Percentiles rank a stretch among this genome's conserved stretches.
phyloP scores from a whole-genome alignment of 64 coral and sea anemone genomes.

The Anthopleura sola region DNA sequence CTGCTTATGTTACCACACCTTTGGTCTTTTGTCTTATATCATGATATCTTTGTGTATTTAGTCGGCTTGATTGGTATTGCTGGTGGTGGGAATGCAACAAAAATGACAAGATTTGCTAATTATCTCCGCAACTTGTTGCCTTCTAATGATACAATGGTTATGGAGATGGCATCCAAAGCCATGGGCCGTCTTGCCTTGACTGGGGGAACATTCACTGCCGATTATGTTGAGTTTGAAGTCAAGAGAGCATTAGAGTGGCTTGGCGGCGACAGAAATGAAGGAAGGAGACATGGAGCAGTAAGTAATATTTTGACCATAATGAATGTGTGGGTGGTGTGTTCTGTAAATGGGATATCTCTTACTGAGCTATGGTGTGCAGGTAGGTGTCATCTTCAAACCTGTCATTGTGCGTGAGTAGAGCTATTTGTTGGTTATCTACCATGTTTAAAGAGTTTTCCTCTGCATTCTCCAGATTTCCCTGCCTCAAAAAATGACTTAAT shows the following conservation, averaged over 20 bases:
- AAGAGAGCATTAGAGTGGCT: slow-evolving; percentile 95
- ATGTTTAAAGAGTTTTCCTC: too few relatives aligned
- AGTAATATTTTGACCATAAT: neutral
- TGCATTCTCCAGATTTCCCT: too few relatives aligned
- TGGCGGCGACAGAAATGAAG: slow-evolving; percentile 91
- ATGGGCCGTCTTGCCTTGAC: slow-evolving; percentile 90
- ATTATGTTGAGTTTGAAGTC: slow-evolving; percentile 98
- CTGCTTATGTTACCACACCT: too few relatives aligned
- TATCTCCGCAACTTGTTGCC: slow-evolving; percentile 92
- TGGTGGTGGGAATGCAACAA: slow-evolving; percentile 88
- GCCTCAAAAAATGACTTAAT: too few relatives aligned
- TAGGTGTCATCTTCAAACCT: too few relatives aligned
- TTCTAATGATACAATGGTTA: slow-evolving; percentile 91
- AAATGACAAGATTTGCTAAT: slow-evolving; percentile 96
- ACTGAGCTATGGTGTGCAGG: too few relatives aligned
- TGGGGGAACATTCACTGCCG: slow-evolving; percentile 94
- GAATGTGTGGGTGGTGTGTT: neutral
- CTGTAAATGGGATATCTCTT: too few relatives aligned
- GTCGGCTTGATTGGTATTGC: slow-evolving; percentile 88
- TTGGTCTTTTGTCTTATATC: neutral
- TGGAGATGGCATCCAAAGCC: slow-evolving; percentile 94
- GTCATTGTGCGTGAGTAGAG: too few relatives aligned
- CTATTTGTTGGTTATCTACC: too few relatives aligned
- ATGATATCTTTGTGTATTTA: slow-evolving; percentile 1
- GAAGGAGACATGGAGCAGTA: slow-evolving; percentile 84